A percentile compares a stretch with the other conserved stretches of the same genome.
phyloP scores from a whole-genome alignment of 2,888 invertebrate genomes.

The Phragmatobia fuliginosa region DNA sequence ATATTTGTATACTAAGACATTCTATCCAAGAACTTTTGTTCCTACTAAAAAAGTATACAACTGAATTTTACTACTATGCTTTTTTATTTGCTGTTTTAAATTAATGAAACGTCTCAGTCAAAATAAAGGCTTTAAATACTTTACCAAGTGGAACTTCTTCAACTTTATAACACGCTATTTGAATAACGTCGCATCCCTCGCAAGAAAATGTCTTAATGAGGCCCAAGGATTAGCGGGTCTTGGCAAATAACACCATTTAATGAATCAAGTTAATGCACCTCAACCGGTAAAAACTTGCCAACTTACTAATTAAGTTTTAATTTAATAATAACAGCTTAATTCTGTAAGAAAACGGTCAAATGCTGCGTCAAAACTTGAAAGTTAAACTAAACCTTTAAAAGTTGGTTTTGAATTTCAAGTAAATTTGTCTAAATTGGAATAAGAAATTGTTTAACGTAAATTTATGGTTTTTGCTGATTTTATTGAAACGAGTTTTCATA shows the following conservation, averaged over 20 bases:
- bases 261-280: slow-evolving; percentile 48
- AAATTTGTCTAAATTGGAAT: slow-evolving; percentile 2
- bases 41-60: not conserved
- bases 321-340: slow-evolving; percentile 49
- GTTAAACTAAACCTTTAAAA: slow-evolving; percentile 41
- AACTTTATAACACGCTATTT: slow-evolving; percentile 10
- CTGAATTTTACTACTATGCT: not conserved
- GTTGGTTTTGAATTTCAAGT: slow-evolving; percentile 16
- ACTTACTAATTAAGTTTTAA: slow-evolving; percentile 51
- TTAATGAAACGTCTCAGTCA: not conserved
- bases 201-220: slow-evolving; percentile 52
- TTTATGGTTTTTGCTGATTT: not conserved
- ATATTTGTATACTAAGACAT: too few relatives aligned
- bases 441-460: not conserved
- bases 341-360: slow-evolving; percentile 38
- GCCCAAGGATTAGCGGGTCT: slow-evolving; percentile 40
- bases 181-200: slow-evolving; percentile 26
- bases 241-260: slow-evolving; percentile 51
- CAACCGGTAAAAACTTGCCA: slow-evolving; percentile 53
- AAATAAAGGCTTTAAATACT: not conserved
- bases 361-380: slow-evolving; percentile 36
- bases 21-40: too few relatives aligned
- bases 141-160: not conserved
- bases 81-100: not conserved
- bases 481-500: not conserved